Base-by-base conservation (phyloP, 2,888 invertebrate species). In the Caenorhabditis macrosperma region DNA sequence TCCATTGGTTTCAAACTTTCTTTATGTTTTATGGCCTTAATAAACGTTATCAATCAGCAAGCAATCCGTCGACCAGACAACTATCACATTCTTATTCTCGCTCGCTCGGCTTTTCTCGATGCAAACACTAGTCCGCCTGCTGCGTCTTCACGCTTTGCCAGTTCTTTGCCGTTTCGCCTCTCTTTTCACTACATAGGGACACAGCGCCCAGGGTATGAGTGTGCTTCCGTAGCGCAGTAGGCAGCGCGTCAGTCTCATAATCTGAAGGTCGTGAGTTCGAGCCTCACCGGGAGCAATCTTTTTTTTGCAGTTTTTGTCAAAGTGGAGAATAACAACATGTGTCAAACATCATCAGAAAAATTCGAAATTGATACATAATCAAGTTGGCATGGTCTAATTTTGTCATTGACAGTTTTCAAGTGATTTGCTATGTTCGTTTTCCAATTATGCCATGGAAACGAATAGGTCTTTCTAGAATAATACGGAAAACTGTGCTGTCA, bases 251-350 rank as follows among this genome's bases (percentile, higher is more conserved):
- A 94, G 94, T 94, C 94, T 94, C 94, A 94, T 94, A 94, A 94
- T 94, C 94, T 94, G 94, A 95, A 95, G 95, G 95, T 94, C 95
- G 95, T 95, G 95, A 95, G 95, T 95, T 95, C 95, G 94, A 95
- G 94, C 95, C 95, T 95, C 95, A 95, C 95, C 84, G 82, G 85
- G 84, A 86, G 85, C 86, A 87, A 82, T 68, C 35, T 57, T 71
- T 72, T 83, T 82, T 85, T 7, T n/a, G n/a, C n/a, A n/a, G 17
- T 15, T 10, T 17, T 55, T 52, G 33, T 28, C 6, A 5, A 30
- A 54, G 26, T 33, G 10, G 6, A 33, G 33, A n/a, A n/a, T n/a
- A n/a, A n/a, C n/a, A n/a, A n/a, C n/a, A n/a, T n/a, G n/a, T n/a
- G n/a, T n/a, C n/a, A n/a, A n/a, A n/a, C n/a, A n/a, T n/a, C n/a